Evolutionary conservation across 2,113 vertebrate species (phyloP).

Genomic region (Phaethornis superciliosus): DNA sequence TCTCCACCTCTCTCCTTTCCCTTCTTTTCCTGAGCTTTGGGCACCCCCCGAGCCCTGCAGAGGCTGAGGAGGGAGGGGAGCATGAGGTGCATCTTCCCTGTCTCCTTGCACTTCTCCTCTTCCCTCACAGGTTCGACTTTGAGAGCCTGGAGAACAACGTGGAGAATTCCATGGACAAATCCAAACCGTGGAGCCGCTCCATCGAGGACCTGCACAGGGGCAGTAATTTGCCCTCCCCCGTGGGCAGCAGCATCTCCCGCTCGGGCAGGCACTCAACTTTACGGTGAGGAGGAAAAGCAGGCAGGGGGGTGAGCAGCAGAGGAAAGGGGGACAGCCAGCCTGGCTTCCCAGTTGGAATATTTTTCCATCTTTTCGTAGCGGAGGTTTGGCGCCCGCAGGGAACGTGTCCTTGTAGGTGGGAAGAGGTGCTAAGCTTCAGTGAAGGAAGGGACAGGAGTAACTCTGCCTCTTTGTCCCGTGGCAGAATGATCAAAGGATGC

Average conservation of each 20-base stretch:
- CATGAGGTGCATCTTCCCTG: fast-evolving
- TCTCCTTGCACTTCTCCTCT: not conserved
- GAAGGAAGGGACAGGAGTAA: not conserved
- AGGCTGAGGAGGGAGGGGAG: not conserved
- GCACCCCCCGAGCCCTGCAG: not conserved
- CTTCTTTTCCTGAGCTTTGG: not conserved
- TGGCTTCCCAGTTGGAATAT: fast-evolving
- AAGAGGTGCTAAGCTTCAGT: not conserved
- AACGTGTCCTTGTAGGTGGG: not conserved
- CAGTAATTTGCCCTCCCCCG: conserved; percentile 84
- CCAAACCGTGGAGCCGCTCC: conserved; percentile 92
- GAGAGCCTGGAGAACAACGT: conserved; percentile 89
- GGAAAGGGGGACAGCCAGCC: fast-evolving
- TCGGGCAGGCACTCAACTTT: conserved; percentile 87
- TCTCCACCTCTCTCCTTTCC: too few species aligned
- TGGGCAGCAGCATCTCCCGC: conserved; percentile 87
- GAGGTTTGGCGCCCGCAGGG: fast-evolving
- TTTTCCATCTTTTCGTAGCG: not conserved
- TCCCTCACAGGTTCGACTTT: conserved; percentile 88
- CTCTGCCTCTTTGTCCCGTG: not conserved
- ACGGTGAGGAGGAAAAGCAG: conserved; percentile 74
- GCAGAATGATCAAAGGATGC: not conserved
- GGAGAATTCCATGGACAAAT: conserved; percentile 87
- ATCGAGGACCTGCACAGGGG: conserved; percentile 95
- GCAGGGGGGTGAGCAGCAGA: not conserved